Percentiles rank a stretch among this genome's conserved stretches.
phyloP scores from a whole-genome alignment of 53 echinoderm and acorn worm species.

The Crossaster papposus region DNA sequence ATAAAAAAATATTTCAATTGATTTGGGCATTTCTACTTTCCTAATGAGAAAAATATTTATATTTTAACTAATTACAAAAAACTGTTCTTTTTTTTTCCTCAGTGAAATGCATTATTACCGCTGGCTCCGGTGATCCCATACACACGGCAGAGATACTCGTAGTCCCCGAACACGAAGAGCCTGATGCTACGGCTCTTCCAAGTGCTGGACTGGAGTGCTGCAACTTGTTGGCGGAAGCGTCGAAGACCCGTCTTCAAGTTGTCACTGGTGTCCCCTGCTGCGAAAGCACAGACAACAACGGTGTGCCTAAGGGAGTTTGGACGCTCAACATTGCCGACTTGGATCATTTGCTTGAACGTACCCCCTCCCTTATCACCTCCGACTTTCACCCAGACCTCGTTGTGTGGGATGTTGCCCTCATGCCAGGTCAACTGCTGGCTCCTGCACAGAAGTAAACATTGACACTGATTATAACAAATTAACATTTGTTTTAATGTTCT shows the following conservation, averaged over 20 bases:
- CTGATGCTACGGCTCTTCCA: conserved; percentile 1
- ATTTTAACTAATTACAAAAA: no score
- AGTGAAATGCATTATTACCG: conserved; percentile 8
- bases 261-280: not conserved
- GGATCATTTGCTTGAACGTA: conserved; percentile 42
- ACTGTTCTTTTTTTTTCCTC: no score
- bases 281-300: conserved; percentile 35
- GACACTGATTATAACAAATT: not conserved
- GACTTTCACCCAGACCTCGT: conserved; percentile 45
- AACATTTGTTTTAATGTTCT: not conserved
- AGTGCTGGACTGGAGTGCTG: conserved; percentile 10
- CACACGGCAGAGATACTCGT: conserved; percentile 32
- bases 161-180: conserved; percentile 38
- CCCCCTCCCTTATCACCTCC: conserved; percentile 38
- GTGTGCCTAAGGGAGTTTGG: conserved; percentile 42
- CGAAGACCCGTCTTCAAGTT: conserved; percentile 19
- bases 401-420: conserved; percentile 14
- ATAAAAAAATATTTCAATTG: no score
- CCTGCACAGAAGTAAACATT: not conserved
- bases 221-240: conserved; percentile 1
- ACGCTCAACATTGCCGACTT: conserved; percentile 27
- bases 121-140: conserved; percentile 30
- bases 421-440: conserved; percentile 15
- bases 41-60: no score
- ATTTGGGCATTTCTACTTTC: no score